Base-by-base conservation (phyloP, 1,140 invertebrate genomes). In the Myzus persicae region DNA sequence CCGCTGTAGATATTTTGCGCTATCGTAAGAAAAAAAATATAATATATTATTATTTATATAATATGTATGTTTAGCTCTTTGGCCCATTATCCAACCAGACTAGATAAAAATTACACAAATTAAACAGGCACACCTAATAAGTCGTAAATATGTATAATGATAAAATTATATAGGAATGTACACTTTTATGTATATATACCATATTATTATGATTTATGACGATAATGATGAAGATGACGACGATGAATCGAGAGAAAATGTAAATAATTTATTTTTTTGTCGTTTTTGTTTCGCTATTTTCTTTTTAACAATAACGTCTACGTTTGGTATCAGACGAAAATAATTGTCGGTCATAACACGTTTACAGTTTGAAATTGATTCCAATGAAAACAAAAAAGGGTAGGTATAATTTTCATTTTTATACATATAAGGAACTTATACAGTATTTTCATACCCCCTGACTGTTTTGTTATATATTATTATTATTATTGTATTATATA, bases 91-190 rank as follows among this genome's bases (percentile, higher is more conserved):
- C 91, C 91, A 84, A 92, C 91, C 91, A 92, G 91, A 92, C 91
- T 92, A 92, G 91, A 92, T 92, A 92, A 92, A 92, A 92, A 92
- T 92, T 92, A 92, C 76, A 92, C 84, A 92, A 92, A 92, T 92
- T 92, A 92, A 92, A 92, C 91, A 92, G 91, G 91, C 91, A 92
- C 91, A 92, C 91, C 91, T 92, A 92, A 92, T 92, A 51, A 92
- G 91, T 92, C 81, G 91, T 92, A 92, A 51, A 84, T 92, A 67
- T 91, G 40, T 91, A 81, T 91, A 92, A 92, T 51, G 76, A 92
- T 84, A 82, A 92, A 92, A 84, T 84, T 84, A 92, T 84, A 84
- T 92, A 92, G 91, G 91, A 92, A 92, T 92, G 91, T 92, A 92
- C 91, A 92, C 91, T 92, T 92, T 84, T n/a, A 91, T 91, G 90